Percentiles rank a stretch among this genome's conserved stretches.
phyloP scores from a whole-genome alignment of 2,797 vertebrate genomes.

The Rhinophrynus dorsalis region DNA sequence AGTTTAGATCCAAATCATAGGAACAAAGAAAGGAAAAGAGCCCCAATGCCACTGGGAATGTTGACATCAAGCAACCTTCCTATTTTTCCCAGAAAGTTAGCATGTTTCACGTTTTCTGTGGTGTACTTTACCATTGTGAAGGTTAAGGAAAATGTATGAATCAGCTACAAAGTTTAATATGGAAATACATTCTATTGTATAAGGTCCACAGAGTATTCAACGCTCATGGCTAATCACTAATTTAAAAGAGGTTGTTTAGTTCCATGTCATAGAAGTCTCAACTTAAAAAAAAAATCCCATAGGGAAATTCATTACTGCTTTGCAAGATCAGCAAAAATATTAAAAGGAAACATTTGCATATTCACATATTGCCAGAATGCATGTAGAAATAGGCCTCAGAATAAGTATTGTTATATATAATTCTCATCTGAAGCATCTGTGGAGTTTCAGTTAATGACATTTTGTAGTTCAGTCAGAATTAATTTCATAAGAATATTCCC shows the following conservation, averaged over 20 bases:
- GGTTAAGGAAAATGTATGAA: no score
- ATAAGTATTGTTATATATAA: not conserved
- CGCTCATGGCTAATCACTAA: not conserved
- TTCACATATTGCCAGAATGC: not conserved
- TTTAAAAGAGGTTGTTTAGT: not conserved
- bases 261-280: not conserved
- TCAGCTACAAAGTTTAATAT: no score
- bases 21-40: no score
- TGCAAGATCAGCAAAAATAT: not conserved
- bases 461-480: not conserved
- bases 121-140: no score
- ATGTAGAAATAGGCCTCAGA: not conserved
- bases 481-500: conserved; percentile 1
- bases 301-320: no score
- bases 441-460: conserved; percentile 3
- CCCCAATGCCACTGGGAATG: no score
- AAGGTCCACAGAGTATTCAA: no score
- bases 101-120: no score
- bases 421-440: not conserved
- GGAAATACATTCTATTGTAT: no score
- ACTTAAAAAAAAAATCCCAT: not conserved
- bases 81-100: no score
- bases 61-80: no score
- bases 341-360: not conserved
- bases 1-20: no score